Base-by-base conservation (phyloP, 2,797 vertebrate genomes). In the Lagodon rhomboides region DNA sequence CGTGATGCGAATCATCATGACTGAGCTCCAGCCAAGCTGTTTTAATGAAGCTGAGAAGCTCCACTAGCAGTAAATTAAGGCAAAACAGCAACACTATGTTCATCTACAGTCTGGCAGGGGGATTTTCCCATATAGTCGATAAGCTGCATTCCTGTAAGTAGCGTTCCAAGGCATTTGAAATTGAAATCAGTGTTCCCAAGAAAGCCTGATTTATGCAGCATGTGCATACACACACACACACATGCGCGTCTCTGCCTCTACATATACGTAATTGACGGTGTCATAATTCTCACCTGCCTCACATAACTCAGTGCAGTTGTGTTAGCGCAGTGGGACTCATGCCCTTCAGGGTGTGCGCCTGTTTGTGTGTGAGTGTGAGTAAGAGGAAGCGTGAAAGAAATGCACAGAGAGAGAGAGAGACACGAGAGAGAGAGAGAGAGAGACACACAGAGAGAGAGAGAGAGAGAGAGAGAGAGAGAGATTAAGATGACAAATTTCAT, bases 151-250 rank as follows among this genome's bases (percentile, higher is more conserved):
- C 59, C 53, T 80, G 84, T 82, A 87, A 91, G 89, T 27, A 38
- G 38, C n/a, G 66, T 89, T 83, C 76, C 70, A 80, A 73, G 69
- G 73, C 83, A 89, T 91, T 84, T 87, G 27, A 88, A 92, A 89
- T 83, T 80, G 69, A 91, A 93, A 91, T 84, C 70, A 80, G 61
- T 17, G 23, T 87, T 88, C 79, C 61, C 55, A 75, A 75, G 70
- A 76, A 78, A 79, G 56, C 49, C 65, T 81, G 81, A 89, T 90
- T 87, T 83, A 90, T 85, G 54, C 64, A 41, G 30, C n/a, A 22
- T 18, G 17, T 5, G 1, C 9, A 44, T 30, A 20, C n/a, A 27
- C 12, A 54, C 41, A 58, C 68, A 30, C 27, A 38, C 61, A 34
- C 30, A 51, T 51, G 62, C 55, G 67, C 46, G 34, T 11, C 47